Conservation (phyloP, 2,113 vertebrate species). For the Phoxinus phoxinus region DNA sequence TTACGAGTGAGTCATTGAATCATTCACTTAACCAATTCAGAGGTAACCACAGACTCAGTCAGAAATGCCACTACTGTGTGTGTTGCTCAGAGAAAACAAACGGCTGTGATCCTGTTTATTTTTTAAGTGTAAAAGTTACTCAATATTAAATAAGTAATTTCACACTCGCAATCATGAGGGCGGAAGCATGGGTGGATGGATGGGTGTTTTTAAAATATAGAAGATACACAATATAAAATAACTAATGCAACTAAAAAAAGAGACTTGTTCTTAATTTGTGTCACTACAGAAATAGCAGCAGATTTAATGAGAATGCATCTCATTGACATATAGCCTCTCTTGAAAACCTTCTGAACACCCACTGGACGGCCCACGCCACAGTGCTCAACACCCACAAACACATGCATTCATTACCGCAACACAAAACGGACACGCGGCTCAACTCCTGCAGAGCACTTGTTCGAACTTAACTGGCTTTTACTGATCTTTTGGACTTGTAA, state of each 20-base stretch:
- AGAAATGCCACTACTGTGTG: no score
- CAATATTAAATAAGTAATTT: background rate
- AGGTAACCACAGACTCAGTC: background rate
- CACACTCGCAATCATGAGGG: background rate
- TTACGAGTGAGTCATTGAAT: background rate
- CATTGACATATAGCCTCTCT: constrained; percentile 29
- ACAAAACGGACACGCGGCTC: background rate
- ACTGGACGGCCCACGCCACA: constrained; percentile 6
- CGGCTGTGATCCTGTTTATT: no score
- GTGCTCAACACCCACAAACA: constrained; percentile 28
- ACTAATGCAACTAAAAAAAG: background rate
- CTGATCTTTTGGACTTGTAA: constrained; percentile 39
- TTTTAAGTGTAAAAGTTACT: background rate
- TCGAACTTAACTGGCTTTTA: constrained; percentile 27
- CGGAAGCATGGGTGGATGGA: no score
- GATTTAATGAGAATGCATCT: constrained; percentile 29
- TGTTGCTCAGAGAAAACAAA: no score
- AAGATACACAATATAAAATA: no score
- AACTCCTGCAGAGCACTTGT: constrained; percentile 29
- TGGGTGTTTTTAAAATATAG: no score
- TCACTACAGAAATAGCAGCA: constrained; percentile 29
- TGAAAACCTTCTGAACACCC: constrained; percentile 30
- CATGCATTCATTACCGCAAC: constrained; percentile 28
- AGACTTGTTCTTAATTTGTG: background rate
- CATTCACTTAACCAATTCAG: background rate